phyloP scores from a whole-genome alignment of 64 coral and sea anemone species.

The Stichodactyla mertensii region DNA sequence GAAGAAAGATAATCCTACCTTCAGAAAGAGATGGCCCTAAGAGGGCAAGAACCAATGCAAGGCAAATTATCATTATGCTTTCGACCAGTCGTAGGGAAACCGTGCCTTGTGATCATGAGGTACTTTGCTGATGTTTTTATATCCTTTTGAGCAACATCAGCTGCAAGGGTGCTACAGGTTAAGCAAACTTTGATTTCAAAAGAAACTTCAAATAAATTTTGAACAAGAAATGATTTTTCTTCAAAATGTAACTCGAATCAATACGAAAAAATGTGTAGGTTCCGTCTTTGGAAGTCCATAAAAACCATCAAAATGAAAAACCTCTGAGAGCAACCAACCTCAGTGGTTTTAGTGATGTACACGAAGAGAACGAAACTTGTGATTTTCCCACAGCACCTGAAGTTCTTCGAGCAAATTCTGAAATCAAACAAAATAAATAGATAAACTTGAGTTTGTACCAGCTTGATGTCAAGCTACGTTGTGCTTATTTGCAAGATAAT shows the following conservation, averaged over 20 bases:
- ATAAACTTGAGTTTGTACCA: not conserved
- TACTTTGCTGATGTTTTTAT: not conserved
- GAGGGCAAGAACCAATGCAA: not conserved
- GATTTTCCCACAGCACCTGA: too few relatives aligned
- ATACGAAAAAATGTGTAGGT: not conserved
- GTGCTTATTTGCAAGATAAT: not conserved
- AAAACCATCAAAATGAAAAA: not conserved
- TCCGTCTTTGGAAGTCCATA: too few relatives aligned
- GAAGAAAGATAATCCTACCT: not conserved
- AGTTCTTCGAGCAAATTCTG: too few relatives aligned
- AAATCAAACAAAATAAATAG: too few relatives aligned
- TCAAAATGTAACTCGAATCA: not conserved
- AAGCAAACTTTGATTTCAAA: not conserved
- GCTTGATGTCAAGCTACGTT: not conserved
- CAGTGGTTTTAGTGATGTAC: not conserved
- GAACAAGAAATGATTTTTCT: not conserved
- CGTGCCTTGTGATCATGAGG: not conserved
- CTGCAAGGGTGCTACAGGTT: not conserved
- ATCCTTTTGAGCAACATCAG: not conserved
- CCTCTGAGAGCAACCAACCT: not conserved
- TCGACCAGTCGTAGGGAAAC: not conserved
- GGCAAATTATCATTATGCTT: not conserved
- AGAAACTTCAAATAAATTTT: not conserved
- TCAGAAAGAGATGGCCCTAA: constrained; percentile 9
- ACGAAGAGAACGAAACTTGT: too few relatives aligned